Conservation (phyloP, 1,140 invertebrate genomes). For the Aradophagus sp. region DNA sequence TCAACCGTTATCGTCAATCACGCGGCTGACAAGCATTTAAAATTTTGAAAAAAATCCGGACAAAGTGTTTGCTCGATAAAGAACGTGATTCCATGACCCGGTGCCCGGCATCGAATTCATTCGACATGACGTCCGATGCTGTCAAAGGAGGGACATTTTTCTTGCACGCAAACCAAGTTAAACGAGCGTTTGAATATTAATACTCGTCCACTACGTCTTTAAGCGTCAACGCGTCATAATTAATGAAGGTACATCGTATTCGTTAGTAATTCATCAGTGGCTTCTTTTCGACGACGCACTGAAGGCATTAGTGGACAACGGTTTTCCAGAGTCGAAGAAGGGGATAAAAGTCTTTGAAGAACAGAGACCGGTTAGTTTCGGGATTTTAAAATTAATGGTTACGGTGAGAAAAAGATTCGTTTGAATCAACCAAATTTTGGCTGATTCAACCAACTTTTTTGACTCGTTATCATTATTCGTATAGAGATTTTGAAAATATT, state of each 20-base stretch:
- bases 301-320: slow-evolving; percentile 58
- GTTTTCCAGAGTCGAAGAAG: slow-evolving; percentile 51
- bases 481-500: no score
- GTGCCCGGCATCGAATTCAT: slow-evolving; percentile 33
- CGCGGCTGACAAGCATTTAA: slow-evolving; percentile 30
- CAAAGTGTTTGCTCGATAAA: slow-evolving; percentile 41
- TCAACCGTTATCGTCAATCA: slow-evolving; percentile 35
- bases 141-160: slow-evolving; percentile 41
- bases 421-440: no score
- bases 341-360: slow-evolving; percentile 52
- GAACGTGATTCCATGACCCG: slow-evolving; percentile 32
- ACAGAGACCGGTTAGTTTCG: slow-evolving; percentile 48
- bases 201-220: slow-evolving; percentile 33
- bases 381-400: slow-evolving; percentile 58
- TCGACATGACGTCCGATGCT: slow-evolving; percentile 20
- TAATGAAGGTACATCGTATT: slow-evolving; percentile 55
- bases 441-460: no score
- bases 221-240: slow-evolving; percentile 55
- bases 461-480: no score
- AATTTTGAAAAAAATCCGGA: slow-evolving; percentile 24
- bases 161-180: slow-evolving; percentile 29
- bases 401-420: no score
- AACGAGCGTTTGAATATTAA: slow-evolving; percentile 38
- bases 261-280: slow-evolving; percentile 61
- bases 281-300: slow-evolving; percentile 54